phyloP scores from a whole-genome alignment of 1,140 invertebrate genomes.

The Prorops nasuta region DNA sequence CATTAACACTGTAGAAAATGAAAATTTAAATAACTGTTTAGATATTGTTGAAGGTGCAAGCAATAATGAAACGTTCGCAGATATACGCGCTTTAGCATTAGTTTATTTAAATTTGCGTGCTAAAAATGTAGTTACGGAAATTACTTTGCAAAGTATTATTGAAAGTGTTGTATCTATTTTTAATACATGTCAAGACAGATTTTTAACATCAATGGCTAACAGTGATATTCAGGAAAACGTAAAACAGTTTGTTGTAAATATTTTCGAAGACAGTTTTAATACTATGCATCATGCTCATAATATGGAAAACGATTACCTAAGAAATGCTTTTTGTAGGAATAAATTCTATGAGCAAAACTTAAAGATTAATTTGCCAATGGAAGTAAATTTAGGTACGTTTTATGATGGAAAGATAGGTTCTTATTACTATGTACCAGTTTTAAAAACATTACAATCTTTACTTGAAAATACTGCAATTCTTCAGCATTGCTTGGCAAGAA shows the following conservation, averaged over 20 bases:
- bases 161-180: too few species aligned
- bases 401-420: background rate
- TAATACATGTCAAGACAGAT: too few species aligned
- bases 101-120: background rate
- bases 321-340: background rate
- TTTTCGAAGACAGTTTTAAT: background rate
- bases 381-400: background rate
- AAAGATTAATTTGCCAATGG: conserved; percentile 1
- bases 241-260: too few species aligned
- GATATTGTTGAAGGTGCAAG: background rate
- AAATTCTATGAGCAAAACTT: background rate
- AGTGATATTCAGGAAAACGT: too few species aligned
- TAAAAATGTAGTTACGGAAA: background rate
- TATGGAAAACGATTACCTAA: background rate
- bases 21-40: too few species aligned
- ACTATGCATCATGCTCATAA: background rate
- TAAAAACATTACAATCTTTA: background rate
- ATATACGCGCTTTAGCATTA: background rate
- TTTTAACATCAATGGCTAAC: too few species aligned
- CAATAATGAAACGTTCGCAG: background rate
- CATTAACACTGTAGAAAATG: background rate
- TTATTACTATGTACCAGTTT: background rate
- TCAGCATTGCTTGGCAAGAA: background rate
- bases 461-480: background rate
- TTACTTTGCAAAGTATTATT: too few species aligned